Conservation (phyloP, 1,140 invertebrate species). For the Drosophila ogumai region DNA sequence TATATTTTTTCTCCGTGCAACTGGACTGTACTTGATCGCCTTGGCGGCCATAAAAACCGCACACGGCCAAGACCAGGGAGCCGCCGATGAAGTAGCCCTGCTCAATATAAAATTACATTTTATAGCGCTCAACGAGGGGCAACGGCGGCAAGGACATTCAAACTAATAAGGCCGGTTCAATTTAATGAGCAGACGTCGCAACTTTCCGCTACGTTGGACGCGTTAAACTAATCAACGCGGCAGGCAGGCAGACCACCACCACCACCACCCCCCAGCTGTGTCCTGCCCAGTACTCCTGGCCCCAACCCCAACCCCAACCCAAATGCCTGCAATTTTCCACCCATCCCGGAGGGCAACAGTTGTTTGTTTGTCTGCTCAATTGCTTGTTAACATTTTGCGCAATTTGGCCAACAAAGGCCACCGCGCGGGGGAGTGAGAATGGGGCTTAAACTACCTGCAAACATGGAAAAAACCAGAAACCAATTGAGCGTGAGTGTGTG, state of each 20-base stretch:
- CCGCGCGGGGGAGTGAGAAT: background rate
- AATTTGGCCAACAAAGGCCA: constrained; percentile 61
- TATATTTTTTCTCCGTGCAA: background rate
- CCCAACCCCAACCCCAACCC: background rate
- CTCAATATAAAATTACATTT: constrained; percentile 71
- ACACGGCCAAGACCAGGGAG: constrained; percentile 20
- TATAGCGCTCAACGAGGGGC: constrained; percentile 41
- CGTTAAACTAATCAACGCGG: constrained; percentile 81
- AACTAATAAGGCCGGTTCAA: constrained; percentile 78
- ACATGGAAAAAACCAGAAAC: constrained; percentile 79
- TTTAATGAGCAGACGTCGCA: constrained; percentile 80
- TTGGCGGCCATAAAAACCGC: constrained; percentile 50
- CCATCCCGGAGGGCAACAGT: constrained; percentile 48
- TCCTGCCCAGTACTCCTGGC: background rate
- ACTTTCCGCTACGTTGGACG: constrained; percentile 78
- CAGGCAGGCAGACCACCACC: constrained; percentile 1
- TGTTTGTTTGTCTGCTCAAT: constrained; percentile 83
- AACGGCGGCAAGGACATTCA: constrained; percentile 50
- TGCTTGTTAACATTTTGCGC: constrained; percentile 83
- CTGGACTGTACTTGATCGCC: constrained; percentile 44
- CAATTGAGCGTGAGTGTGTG: constrained; percentile 71
- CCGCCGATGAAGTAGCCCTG: constrained; percentile 34
- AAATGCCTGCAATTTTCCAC: constrained; percentile 8
- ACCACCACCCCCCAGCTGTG: no score
- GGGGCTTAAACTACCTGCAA: constrained; percentile 75